phyloP scores from a whole-genome alignment of 2,888 invertebrate genomes.

The Tribolium freemani region DNA sequence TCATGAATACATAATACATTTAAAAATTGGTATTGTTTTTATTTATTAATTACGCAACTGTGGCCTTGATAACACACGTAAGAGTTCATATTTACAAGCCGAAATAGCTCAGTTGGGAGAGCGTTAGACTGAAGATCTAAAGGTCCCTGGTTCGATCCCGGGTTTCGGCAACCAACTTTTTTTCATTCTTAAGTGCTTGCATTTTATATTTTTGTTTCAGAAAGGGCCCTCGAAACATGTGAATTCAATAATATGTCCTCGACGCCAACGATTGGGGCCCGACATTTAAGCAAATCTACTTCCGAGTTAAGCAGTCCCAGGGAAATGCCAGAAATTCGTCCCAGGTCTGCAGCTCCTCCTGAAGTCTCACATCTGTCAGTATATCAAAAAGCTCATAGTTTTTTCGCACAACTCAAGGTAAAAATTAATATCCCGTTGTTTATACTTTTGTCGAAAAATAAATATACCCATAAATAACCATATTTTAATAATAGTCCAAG shows the following conservation, averaged over 20 bases:
- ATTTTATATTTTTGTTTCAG: conserved; percentile 57
- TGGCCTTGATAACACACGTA: background rate
- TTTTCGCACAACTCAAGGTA: conserved; percentile 85
- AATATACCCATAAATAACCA: too few relatives aligned
- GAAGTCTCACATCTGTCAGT: conserved; percentile 78
- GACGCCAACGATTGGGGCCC: conserved; percentile 66
- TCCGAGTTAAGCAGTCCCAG: conserved; percentile 82
- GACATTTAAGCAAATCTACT: conserved; percentile 86
- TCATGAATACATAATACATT: background rate
- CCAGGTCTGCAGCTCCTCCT: conserved; percentile 70
- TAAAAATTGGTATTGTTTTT: background rate
- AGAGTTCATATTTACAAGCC: conserved; percentile 5
- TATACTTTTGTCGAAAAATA: background rate
- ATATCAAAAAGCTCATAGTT: conserved; percentile 85
- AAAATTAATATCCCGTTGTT: conserved; percentile 42
- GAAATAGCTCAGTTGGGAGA: conserved; percentile 72
- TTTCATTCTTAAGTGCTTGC: conserved; percentile 3
- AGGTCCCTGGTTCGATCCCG: conserved; percentile 62
- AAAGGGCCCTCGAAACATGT: conserved; percentile 64
- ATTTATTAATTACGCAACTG: background rate
- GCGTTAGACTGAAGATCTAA: conserved; percentile 80
- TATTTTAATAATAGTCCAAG: too few relatives aligned
- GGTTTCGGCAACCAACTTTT: conserved; percentile 43
- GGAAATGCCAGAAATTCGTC: conserved; percentile 69
- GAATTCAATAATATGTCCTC: conserved; percentile 61